Conservation (phyloP, 2,888 invertebrate species). For the Ophion slaviceki region DNA sequence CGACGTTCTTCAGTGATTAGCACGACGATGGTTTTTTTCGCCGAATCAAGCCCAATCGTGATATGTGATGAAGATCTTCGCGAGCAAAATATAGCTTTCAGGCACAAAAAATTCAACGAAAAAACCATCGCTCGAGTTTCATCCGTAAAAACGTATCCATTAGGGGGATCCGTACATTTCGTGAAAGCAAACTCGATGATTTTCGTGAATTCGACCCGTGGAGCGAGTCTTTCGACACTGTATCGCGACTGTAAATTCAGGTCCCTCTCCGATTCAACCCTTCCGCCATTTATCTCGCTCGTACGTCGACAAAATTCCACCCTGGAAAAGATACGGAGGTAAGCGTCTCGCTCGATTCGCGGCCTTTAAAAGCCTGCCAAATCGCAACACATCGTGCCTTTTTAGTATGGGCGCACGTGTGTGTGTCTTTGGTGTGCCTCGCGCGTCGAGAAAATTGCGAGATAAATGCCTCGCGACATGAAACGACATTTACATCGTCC, state of each 20-base stretch:
- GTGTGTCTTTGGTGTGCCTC: conserved; percentile 1
- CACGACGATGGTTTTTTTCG: no score
- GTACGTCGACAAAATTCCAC: conserved; percentile 13
- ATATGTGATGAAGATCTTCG: no score
- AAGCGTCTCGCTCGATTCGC: conserved; percentile 6
- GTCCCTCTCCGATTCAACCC: conserved; percentile 1
- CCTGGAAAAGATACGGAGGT: not conserved
- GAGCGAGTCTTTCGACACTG: not conserved
- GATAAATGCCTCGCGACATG: conserved; percentile 47
- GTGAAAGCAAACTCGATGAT: not conserved
- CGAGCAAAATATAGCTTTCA: no score
- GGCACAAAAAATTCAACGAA: no score
- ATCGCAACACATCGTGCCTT: conserved; percentile 16
- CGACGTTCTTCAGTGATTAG: no score
- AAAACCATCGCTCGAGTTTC: no score
- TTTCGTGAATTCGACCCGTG: not conserved
- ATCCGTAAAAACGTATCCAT: no score
- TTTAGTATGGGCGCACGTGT: not conserved
- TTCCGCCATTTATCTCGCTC: conserved; percentile 28
- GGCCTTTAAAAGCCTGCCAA: conserved; percentile 4
- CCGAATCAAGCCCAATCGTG: no score
- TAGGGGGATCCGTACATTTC: no score
- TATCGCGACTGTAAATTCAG: conserved; percentile 21
- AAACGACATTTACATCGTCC: conserved; percentile 55
- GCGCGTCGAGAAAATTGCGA: conserved; percentile 46